Base-by-base conservation (phyloP, 53 echinoderm and acorn worm genomes). In the Paracentrotus lividus region DNA sequence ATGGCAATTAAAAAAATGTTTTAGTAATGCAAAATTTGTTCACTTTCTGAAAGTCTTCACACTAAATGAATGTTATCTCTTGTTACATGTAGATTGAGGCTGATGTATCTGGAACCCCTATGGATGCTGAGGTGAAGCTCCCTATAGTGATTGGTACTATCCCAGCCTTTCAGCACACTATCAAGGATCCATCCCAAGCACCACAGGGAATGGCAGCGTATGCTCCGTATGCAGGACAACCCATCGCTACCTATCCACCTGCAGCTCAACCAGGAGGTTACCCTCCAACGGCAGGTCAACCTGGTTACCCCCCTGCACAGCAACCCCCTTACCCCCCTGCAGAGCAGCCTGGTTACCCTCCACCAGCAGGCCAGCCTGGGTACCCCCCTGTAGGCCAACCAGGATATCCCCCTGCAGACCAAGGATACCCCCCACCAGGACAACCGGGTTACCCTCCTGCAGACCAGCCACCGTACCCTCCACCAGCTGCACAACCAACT, bases 101-200 rank as follows among this genome's bases (percentile, higher is more conserved):
- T 34, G 95, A 93, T 61, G 57, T 95, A 9, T 88, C 88, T 47
- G 85, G 89, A 44, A 95, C 95, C 26, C 93, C 93, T 38, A 57
- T 95, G 40, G 93, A 95, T 59, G 85, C 85, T 47, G 57, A 93
- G 14, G 56, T 95, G 15, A 65, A 34, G 33, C 21, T 90, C 8
- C 95, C 93, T n/a, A 47, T 95, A 15, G 53, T 66, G 60, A 93
- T 95, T 49, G 95, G 95, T 43, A 95, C 93, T 8, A 56, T 95
- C 31, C 95, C 95, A 34, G 91, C 91, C 4, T 94, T 91, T 55
- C 91, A 89, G 44, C 89, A 89, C 9, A 89, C 89, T 1, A 13
- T 89, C 1, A 59, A 45, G 40, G 89, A 59, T 27, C 81, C 81
- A 4, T 20, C 60, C n/a, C 89, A 59, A 20, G 55, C 40, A 23